These are phyloP conservation scores for Microchirus variegatus DNA, from an alignment of 2,797 vertebrate genomes.

Conservation along the genomic window DNA sequence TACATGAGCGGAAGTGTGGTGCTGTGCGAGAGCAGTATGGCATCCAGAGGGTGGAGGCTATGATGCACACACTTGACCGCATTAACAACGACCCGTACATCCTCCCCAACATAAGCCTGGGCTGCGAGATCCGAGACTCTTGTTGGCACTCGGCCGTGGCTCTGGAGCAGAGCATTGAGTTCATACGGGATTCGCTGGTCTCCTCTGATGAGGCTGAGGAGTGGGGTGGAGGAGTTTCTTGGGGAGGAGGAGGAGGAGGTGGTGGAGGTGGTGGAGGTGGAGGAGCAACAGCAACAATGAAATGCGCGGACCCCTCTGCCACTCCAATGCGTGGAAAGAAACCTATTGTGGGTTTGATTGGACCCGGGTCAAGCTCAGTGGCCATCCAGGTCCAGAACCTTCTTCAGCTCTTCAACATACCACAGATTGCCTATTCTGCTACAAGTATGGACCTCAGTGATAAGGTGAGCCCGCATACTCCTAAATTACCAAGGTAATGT, in stretches of 20 bases:
- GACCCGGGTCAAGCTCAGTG: slow-evolving; percentile 97
- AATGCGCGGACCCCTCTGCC: slow-evolving; percentile 88
- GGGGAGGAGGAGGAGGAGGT: slow-evolving; percentile 62
- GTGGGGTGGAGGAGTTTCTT: slow-evolving; percentile 62
- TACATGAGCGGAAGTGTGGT: slow-evolving; percentile 97
- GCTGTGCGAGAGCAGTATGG: slow-evolving; percentile 97
- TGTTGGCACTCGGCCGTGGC: slow-evolving; percentile 99
- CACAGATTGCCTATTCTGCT: slow-evolving; percentile 99
- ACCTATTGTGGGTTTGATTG: slow-evolving; percentile 97
- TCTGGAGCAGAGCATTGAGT: slow-evolving; percentile 98
- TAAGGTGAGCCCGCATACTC: slow-evolving; percentile 75
- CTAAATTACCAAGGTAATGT: neutral
- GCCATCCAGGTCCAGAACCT: slow-evolving; percentile 99
- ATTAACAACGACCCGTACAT: slow-evolving; percentile 92
- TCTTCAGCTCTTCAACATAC: slow-evolving; percentile 99
- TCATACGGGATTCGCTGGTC: slow-evolving; percentile 96
- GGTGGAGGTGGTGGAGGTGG: slow-evolving; percentile 65
- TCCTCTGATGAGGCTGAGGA: slow-evolving; percentile 81
- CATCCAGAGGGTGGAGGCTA: slow-evolving; percentile 98
- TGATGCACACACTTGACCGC: slow-evolving; percentile 95
- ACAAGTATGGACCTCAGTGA: slow-evolving; percentile 99
- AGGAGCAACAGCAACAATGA: slow-evolving; percentile 70
- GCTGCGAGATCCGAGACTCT: slow-evolving; percentile 98
- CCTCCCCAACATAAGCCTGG: slow-evolving; percentile 93
- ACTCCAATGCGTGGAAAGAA: slow-evolving; percentile 91